Percentiles rank a stretch among this genome's conserved stretches.
Conservation (phyloP, 2,113 vertebrate genomes). For the Pandion haliaetus region DNA sequence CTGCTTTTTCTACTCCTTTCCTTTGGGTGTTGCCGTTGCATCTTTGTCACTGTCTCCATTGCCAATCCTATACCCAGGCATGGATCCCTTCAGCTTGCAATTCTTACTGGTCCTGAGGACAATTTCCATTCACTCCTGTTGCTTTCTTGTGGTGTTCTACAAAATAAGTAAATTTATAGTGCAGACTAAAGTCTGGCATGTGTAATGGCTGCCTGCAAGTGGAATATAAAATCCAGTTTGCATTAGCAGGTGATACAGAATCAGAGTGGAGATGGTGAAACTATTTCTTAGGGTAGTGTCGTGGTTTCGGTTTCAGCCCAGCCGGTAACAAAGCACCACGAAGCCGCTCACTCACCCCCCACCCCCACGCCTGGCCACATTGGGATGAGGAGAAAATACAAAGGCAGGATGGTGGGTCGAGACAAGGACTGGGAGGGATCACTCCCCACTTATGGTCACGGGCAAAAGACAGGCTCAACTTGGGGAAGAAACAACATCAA, state of each 20-base stretch:
- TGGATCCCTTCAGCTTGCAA: background rate
- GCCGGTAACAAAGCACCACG: no score
- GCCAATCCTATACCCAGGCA: background rate
- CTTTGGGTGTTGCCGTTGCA: background rate
- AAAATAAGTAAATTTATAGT: background rate
- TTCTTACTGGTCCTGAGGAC: background rate
- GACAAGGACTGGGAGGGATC: no score
- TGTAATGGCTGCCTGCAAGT: background rate
- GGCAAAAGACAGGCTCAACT: no score
- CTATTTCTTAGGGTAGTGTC: background rate
- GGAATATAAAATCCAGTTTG: background rate
- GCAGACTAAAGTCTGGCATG: background rate
- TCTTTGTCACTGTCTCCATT: background rate
- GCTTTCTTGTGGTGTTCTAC: background rate
- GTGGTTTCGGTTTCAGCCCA: no score
- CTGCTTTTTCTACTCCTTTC: background rate
- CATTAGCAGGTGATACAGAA: background rate
- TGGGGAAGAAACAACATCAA: no score
- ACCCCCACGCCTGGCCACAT: no score
- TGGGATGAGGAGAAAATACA: no score
- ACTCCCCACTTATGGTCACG: no score
- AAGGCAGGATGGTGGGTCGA: no score
- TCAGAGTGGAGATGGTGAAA: background rate
- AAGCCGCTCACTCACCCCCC: no score
- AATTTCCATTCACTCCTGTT: background rate